These are phyloP conservation scores for Apostichopus parvimensis DNA, from an alignment of 35 echinoderm and acorn worm genomes.

Conservation along the genomic window DNA sequence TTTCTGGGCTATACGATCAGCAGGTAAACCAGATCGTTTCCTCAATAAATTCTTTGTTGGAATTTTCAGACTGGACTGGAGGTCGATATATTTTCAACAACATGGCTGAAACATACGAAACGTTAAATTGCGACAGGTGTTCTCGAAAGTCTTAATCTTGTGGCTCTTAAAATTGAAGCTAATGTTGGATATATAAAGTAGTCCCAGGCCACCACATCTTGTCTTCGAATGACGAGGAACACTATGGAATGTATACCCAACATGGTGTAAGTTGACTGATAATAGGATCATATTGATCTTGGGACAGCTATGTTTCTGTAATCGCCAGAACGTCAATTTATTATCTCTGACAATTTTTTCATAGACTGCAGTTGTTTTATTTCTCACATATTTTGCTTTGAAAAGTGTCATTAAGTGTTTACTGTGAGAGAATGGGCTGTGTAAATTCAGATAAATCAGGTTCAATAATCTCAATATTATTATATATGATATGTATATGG, in stretches of 20 bases:
- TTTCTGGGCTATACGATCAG: conserved; percentile 23
- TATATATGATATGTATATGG: too few species aligned
- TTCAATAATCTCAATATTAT: too few species aligned
- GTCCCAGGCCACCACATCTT: conserved; percentile 1
- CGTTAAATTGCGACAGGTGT: conserved; percentile 17
- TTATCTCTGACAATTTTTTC: neutral
- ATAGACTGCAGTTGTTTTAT: conserved; percentile 28
- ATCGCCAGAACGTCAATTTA: neutral
- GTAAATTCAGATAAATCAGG: neutral
- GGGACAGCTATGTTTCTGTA: conserved; percentile 32
- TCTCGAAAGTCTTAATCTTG: conserved; percentile 23
- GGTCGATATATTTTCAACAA: conserved; percentile 31
- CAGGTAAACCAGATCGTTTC: neutral
- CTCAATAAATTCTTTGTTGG: conserved; percentile 1
- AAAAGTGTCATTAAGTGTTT: conserved; percentile 3
- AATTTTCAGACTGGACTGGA: conserved; percentile 37
- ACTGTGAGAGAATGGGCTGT: neutral
- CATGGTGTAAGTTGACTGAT: conserved; percentile 21
- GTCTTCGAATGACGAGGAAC: neutral
- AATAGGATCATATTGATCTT: conserved; percentile 25
- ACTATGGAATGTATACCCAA: conserved; percentile 18
- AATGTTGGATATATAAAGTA: conserved; percentile 16
- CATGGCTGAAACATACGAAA: conserved; percentile 20
- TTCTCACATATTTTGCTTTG: conserved; percentile 8
- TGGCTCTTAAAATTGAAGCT: conserved; percentile 12